Base-by-base conservation (phyloP, 1,140 invertebrate species). In the Rhagoletis zephyria region DNA sequence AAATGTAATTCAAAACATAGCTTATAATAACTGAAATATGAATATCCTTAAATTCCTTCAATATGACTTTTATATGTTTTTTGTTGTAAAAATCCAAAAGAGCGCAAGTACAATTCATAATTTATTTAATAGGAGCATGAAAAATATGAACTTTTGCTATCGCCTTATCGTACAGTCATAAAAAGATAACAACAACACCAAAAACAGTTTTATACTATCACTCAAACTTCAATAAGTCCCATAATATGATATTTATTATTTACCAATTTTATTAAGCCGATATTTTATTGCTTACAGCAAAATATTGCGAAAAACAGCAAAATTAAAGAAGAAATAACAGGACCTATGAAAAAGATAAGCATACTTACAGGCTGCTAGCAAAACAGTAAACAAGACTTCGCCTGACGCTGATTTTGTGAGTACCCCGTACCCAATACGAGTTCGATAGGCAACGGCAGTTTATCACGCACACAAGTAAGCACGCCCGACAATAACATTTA, bases 231-330 rank as follows among this genome's bases (percentile, higher is more conserved):
- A 70, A 87, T 65, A 74, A 87, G 45, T 87, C 67, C 86, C 19
- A 48, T 87, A 67, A 87, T 56, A 64, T 87, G 89, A 65, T 89
- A 88, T 91, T 91, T 92, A 92, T 92, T 92, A 90, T 91, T 92
- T 92, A 89, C 90, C 91, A 92, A 92, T 92, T 91, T 91, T 90
- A 90, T 90, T 92, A 92, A 92, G 92, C 90, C 30, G 67, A 77
- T 30, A 87, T 70, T 87, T 70, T 70, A 70, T 45, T 65, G 60
- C 45, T 30, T 85, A 81, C 74, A 81, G 4, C 48, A 81, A 30
- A 81, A 81, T 48, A 81, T 81, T 81, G 7, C 16, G 48, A 56
- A 56, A 56, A 81, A 81, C 48, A 81, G 45, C 45, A 51, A n/a
- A 77, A 30, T 14, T 10, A 30, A 67, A 67, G 64, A 67, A 67